phyloP scores from a whole-genome alignment of 2,113 vertebrate genomes.

The Manacus vitellinus region DNA sequence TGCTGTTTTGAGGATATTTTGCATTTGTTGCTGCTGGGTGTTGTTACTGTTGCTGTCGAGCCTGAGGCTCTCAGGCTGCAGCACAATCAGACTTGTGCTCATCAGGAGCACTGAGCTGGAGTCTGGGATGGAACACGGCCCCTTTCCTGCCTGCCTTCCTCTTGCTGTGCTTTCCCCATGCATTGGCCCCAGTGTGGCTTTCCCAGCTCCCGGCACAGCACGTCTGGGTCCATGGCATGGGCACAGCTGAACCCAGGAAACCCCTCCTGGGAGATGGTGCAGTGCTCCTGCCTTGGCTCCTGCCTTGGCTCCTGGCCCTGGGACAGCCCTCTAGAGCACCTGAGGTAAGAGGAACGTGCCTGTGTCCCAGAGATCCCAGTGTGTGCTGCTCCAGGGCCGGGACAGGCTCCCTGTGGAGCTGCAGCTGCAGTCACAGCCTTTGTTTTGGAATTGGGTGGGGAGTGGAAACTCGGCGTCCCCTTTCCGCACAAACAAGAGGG shows the following conservation, averaged over 20 bases:
- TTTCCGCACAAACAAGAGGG: neutral
- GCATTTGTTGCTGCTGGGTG: neutral
- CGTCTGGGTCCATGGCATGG: rapidly evolving
- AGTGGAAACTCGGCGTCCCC: neutral
- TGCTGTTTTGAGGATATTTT: neutral
- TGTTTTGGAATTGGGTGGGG: neutral
- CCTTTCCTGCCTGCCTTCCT: neutral
- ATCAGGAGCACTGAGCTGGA: rapidly evolving
- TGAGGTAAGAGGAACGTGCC: rapidly evolving
- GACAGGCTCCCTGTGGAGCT: neutral
- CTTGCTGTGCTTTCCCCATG: neutral
- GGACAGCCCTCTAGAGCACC: rapidly evolving
- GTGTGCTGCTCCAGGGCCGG: neutral
- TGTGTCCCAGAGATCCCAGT: rapidly evolving
- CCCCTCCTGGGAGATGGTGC: rapidly evolving
- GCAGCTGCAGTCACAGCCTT: neutral
- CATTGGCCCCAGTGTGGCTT: rapidly evolving
- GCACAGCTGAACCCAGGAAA: neutral
- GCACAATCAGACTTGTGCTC: neutral
- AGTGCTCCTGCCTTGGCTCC: neutral
- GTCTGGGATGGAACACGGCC: neutral
- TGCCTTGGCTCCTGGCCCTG: neutral
- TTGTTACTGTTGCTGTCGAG: rapidly evolving
- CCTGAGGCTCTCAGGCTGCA: rapidly evolving
- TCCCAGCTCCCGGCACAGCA: neutral